These are phyloP conservation scores for Melieria omissa DNA, from an alignment of 2,888 invertebrate genomes.

Conservation along the genomic window DNA sequence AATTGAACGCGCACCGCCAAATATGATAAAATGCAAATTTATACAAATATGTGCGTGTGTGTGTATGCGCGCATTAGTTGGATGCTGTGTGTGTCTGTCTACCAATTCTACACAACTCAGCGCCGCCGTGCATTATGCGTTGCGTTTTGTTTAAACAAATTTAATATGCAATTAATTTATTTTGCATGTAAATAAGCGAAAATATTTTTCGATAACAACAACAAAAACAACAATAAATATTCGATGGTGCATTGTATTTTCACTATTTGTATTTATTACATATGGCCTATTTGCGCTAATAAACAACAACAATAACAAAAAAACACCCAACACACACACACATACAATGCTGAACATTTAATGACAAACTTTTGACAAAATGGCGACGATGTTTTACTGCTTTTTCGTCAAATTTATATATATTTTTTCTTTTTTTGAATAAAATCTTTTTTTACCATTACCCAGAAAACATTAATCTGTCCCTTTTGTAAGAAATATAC, in stretches of 20 bases:
- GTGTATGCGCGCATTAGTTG: background rate
- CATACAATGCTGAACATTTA: no score
- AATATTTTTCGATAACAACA: background rate
- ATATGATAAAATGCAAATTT: conserved; percentile 25
- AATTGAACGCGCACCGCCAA: conserved; percentile 17
- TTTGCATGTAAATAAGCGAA: conserved; percentile 33
- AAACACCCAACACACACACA: no score
- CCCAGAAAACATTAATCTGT: no score
- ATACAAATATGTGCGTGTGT: background rate
- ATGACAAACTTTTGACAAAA: no score
- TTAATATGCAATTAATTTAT: conserved; percentile 48
- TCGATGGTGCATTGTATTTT: background rate
- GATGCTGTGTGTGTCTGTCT: background rate
- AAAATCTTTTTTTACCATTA: no score
- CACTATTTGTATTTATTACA: background rate
- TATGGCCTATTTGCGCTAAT: background rate
- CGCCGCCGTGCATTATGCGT: background rate
- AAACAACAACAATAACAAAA: background rate
- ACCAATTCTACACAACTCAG: background rate
- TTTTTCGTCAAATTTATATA: no score
- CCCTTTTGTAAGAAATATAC: no score
- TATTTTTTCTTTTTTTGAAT: no score
- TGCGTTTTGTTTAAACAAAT: conserved; percentile 35
- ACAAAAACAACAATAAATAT: background rate
- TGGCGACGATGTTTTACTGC: no score